Evolutionary conservation across 2,113 vertebrate species (phyloP).

Genomic region (Triplophysa dalaica): DNA sequence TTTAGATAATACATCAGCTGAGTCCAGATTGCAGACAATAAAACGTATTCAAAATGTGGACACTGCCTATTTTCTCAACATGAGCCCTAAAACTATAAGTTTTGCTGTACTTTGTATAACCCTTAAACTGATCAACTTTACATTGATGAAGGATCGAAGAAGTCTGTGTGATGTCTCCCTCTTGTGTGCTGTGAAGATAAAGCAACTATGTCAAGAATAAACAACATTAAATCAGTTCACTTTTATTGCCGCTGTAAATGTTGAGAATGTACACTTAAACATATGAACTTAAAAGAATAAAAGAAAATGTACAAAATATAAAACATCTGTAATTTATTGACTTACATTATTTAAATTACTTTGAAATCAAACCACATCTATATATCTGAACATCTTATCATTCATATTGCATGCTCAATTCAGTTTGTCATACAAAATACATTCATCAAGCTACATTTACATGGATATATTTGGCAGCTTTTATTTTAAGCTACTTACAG

Average conservation of each 20-base stretch:
- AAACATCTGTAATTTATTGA: neutral
- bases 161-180: conserved; percentile 9
- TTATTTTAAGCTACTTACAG: no score
- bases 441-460: neutral
- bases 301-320: neutral
- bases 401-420: neutral
- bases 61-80: no score
- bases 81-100: no score
- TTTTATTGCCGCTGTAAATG: conserved; percentile 1
- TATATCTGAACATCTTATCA: neutral
- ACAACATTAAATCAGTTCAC: neutral
- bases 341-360: neutral
- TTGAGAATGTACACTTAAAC: neutral
- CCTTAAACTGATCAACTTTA: neutral
- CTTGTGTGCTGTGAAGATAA: conserved; percentile 21
- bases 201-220: no score
- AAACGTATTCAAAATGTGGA: no score
- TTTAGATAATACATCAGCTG: no score
- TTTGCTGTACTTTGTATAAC: no score
- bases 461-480: neutral
- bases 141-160: no score
- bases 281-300: neutral
- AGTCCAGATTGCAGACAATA: no score
- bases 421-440: neutral
- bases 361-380: neutral